Evolutionary conservation across 2,113 vertebrate species (phyloP), one percentile per base, ranked within the genome.

Genomic region (Andinoacara biseriatus): DNA sequence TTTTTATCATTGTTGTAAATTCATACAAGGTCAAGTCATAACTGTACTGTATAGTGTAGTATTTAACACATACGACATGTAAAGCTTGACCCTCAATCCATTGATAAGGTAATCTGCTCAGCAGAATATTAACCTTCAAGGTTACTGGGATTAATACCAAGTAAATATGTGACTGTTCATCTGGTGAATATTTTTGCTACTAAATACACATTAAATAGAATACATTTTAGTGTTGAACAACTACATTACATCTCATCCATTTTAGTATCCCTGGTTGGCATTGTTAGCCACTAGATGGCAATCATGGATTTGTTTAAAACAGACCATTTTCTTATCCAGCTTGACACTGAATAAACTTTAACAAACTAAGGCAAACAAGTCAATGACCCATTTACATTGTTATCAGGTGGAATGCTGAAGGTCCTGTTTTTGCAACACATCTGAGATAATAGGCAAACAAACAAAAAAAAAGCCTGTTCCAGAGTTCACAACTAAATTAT

Each of bases 221-320:
- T 43, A 29, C 43, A 24, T 4, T 65, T 74, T n/a, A 20, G 20
- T 4, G n/a, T 29, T 56, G n/a, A 58, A 18, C n/a, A 26, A 2
- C 9, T 52, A 14, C 33, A 31, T 29, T 24, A 15, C 29, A 69
- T 13, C 65, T 52, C 5, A 2, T 74, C 2, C 18, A 9, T 10
- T 10, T 57, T 49, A 33, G 22, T 11, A 9, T 33, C 26, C 49
- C 2, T 4, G 15, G 2, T 20, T 24, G 24, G 1, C 24, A 58
- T 29, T 86, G 63, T 43, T 11, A 29, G 75, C 91, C 89, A 91
- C 86, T 20, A 89, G 87, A 85, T 89, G 90, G 84, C 60, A 22
- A 24, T 15, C 24, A 69, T 52, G 26, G 49, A 29, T 15, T 69
- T 2, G 18, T 1, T 4, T 3, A 11, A 60, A 2, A 17, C 7